A percentile compares a stretch with the other conserved stretches of the same genome.
Conservation (phyloP, 1,140 invertebrate species). For the Marisa cornuarietis region DNA sequence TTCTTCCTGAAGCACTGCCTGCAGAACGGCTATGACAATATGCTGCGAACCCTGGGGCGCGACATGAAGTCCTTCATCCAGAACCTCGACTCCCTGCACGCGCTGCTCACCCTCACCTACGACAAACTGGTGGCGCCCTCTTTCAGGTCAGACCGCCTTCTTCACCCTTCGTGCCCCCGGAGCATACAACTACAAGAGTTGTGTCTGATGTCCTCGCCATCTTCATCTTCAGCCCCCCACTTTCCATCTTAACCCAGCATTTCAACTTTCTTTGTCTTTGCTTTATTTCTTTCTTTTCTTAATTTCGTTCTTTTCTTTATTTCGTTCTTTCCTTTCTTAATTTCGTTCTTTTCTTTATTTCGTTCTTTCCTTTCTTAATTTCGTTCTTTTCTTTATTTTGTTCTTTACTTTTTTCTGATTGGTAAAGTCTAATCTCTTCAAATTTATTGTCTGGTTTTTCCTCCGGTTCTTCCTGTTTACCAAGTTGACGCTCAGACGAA, state of each 20-base stretch:
- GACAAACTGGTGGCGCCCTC: slow-evolving; percentile 34
- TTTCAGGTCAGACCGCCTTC: slow-evolving; percentile 23
- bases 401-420: neutral
- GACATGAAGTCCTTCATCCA: slow-evolving; percentile 44
- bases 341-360: neutral
- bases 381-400: neutral
- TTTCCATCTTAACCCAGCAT: no score
- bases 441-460: neutral
- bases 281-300: neutral
- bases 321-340: neutral
- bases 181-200: neutral
- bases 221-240: neutral
- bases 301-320: neutral
- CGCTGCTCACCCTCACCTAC: slow-evolving; percentile 38
- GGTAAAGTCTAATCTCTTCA: neutral
- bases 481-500: neutral
- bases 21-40: slow-evolving; percentile 40
- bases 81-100: slow-evolving; percentile 45
- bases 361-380: neutral
- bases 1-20: slow-evolving; percentile 48
- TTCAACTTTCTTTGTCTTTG: neutral
- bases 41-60: slow-evolving; percentile 40
- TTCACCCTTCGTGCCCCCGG: neutral
- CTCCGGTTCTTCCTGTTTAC: neutral
- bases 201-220: neutral